These are phyloP conservation scores for Tipula helvola DNA, from an alignment of 2,888 invertebrate species.

Conservation along the genomic window DNA sequence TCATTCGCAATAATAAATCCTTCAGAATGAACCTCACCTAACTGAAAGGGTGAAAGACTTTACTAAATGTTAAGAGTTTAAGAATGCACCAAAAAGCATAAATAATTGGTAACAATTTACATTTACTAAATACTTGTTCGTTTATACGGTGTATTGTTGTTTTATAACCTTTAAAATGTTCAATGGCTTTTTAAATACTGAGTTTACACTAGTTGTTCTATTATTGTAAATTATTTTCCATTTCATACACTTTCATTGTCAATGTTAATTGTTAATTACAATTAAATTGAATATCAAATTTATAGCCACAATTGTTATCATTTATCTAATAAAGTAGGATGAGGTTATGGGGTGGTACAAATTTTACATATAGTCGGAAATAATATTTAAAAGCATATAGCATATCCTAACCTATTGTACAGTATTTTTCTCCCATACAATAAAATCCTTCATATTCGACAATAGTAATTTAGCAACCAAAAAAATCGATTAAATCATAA, in stretches of 20 bases:
- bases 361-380: too few relatives aligned
- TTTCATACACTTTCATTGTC: background rate
- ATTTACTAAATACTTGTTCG: too few relatives aligned
- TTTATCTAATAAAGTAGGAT: too few relatives aligned
- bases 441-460: background rate
- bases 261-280: background rate
- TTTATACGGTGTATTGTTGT: background rate
- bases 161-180: background rate
- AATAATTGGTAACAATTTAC: background rate
- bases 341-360: background rate
- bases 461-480: background rate
- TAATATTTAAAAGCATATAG: too few relatives aligned
- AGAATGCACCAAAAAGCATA: background rate
- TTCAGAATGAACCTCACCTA: too few relatives aligned
- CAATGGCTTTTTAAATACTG: background rate
- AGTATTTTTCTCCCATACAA: background rate
- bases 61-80: background rate
- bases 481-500: background rate
- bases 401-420: background rate
- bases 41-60: too few relatives aligned
- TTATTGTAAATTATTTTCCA: background rate
- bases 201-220: background rate
- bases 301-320: background rate
- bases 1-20: too few relatives aligned
- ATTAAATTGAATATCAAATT: background rate